Evolutionary conservation across 2,797 vertebrate species (phyloP).

Genomic region (Cygnus olor): DNA sequence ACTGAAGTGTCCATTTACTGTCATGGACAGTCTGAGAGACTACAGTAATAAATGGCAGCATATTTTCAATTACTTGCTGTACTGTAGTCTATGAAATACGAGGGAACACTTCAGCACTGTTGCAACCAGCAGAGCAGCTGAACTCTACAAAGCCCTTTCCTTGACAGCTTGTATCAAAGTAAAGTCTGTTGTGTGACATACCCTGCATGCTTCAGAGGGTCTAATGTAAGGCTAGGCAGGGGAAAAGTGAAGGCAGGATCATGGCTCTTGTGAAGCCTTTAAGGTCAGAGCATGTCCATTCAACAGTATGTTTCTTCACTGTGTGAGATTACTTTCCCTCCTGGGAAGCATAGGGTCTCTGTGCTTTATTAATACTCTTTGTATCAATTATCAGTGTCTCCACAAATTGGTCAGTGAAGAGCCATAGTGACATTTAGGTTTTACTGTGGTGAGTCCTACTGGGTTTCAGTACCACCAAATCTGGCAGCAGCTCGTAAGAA

Average conservation of each 20-base stretch:
- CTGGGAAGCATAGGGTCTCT: neutral
- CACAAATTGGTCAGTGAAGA: neutral
- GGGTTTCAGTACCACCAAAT: neutral
- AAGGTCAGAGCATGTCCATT: neutral
- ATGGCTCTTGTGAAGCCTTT: neutral
- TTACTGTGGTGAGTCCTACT: neutral
- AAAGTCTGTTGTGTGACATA: neutral
- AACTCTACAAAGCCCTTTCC: neutral
- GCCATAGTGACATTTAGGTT: neutral
- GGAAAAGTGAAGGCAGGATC: neutral
- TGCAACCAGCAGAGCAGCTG: neutral
- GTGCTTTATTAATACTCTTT: neutral
- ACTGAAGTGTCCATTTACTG: neutral
- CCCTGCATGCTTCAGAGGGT: accelerated
- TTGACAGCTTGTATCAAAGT: neutral
- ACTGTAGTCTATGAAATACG: neutral
- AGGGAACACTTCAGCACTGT: neutral
- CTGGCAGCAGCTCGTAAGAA: neutral
- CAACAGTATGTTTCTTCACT: neutral
- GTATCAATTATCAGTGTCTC: neutral
- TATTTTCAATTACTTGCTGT: neutral
- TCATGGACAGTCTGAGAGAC: neutral
- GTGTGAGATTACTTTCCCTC: neutral
- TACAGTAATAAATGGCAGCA: neutral
- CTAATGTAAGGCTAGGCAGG: neutral